Conservation (phyloP, 2,113 vertebrate genomes). For the Orthonyx spaldingii region DNA sequence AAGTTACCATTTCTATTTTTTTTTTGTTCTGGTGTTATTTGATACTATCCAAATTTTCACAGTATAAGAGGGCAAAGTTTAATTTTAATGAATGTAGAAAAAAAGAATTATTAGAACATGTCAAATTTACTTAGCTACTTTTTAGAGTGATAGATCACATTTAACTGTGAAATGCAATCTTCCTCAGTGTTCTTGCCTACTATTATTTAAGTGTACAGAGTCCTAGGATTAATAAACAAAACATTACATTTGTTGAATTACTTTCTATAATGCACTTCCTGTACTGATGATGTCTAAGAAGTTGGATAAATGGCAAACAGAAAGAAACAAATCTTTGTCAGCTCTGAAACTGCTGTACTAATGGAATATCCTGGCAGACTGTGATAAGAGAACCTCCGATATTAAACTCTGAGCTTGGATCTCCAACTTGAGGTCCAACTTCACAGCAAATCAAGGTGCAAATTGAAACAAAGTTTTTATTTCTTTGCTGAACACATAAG, state of each 20-base stretch:
- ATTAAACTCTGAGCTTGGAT: background rate
- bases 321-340: background rate
- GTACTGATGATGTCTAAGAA: background rate
- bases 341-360: background rate
- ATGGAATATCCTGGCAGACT: background rate
- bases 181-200: background rate
- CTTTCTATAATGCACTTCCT: background rate
- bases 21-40: background rate
- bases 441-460: background rate
- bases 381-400: background rate
- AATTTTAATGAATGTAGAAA: background rate
- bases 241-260: background rate
- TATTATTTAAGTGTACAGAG: background rate
- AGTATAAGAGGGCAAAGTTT: background rate
- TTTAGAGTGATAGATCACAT: background rate
- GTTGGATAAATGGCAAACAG: background rate
- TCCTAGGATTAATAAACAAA: background rate
- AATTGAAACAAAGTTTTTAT: background rate
- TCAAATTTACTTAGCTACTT: background rate
- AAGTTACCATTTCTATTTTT: background rate
- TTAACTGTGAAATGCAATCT: background rate
- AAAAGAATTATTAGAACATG: background rate
- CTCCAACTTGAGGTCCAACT: background rate
- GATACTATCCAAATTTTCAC: background rate
- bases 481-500: background rate